A percentile compares a stretch with the other conserved stretches of the same genome.
Evolutionary conservation across 1,140 invertebrate species (phyloP).

Genomic region (Hyles euphorbiae): DNA sequence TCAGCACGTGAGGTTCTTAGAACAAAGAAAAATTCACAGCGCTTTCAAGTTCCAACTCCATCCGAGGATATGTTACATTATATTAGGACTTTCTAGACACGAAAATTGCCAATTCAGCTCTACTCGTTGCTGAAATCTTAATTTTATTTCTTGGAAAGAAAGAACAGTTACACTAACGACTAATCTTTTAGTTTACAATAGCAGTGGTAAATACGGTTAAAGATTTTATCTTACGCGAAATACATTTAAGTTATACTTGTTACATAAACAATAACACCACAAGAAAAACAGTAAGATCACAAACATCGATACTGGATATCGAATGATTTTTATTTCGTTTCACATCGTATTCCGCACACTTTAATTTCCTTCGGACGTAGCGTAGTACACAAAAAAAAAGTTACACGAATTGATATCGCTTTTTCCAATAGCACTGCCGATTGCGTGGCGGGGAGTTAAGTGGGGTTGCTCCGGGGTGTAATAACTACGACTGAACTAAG

Average conservation of each 20-base stretch:
- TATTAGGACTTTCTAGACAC: conserved; percentile 22
- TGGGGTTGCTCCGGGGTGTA: conserved; percentile 13
- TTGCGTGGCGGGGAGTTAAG: conserved; percentile 13
- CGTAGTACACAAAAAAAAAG: conserved; percentile 31
- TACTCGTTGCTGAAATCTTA: no score
- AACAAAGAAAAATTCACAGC: conserved; percentile 53
- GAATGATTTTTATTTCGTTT: conserved; percentile 3
- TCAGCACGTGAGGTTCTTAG: conserved; percentile 52
- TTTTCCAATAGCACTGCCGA: conserved; percentile 37
- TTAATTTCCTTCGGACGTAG: conserved; percentile 34
- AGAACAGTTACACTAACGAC: no score
- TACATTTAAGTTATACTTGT: no score
- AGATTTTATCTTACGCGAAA: no score
- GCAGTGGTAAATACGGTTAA: background rate
- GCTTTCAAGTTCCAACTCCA: conserved; percentile 32
- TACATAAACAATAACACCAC: no score
- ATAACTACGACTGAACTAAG: conserved; percentile 31
- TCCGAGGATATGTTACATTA: conserved; percentile 27
- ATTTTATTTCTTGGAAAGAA: no score
- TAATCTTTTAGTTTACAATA: background rate
- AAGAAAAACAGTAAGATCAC: no score
- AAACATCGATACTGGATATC: no score
- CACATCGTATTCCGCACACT: conserved; percentile 20
- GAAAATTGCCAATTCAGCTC: background rate
- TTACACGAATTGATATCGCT: conserved; percentile 44